Percentiles rank a stretch among this genome's conserved stretches.
Evolutionary conservation across 2,797 vertebrate species (phyloP).

Genomic region (Anomalospiza imberbis): DNA sequence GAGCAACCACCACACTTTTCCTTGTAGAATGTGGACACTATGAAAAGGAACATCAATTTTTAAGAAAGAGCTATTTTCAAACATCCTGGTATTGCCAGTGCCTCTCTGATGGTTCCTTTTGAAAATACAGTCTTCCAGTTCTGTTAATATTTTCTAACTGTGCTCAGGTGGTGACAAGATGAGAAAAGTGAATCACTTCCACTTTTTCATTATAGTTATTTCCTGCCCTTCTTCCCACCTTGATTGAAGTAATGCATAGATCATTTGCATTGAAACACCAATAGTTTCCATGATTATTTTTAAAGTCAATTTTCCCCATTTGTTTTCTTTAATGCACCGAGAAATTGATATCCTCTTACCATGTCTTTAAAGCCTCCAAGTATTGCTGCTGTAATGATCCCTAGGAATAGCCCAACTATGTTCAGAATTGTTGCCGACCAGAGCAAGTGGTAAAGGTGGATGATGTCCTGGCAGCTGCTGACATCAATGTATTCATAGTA

Average conservation of each 20-base stretch:
- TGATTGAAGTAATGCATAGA: not conserved
- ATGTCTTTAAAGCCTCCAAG: conserved; percentile 97
- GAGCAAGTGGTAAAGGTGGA: conserved; percentile 93
- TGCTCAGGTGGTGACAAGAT: not conserved
- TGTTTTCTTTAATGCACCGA: not conserved
- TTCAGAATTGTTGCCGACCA: conserved; percentile 97
- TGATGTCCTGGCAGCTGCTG: conserved; percentile 95
- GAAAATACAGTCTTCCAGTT: not conserved
- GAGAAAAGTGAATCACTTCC: not conserved
- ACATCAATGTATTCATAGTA: conserved; percentile 98
- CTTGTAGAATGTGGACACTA: not conserved
- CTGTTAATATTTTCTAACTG: not conserved
- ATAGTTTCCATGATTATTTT: not conserved
- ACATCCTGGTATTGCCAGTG: not conserved
- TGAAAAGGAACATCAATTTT: not conserved
- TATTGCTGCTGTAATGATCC: conserved; percentile 95
- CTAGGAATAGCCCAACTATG: conserved; percentile 92
- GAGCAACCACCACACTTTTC: not conserved
- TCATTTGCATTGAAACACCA: not conserved
- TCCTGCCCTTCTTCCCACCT: not conserved
- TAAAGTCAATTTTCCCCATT: not conserved
- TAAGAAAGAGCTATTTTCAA: not conserved
- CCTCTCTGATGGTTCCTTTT: not conserved
- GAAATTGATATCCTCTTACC: conserved; percentile 72
- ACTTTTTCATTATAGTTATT: not conserved